phyloP scores from a whole-genome alignment of 2,797 vertebrate genomes.

The Sus cebifrons region DNA sequence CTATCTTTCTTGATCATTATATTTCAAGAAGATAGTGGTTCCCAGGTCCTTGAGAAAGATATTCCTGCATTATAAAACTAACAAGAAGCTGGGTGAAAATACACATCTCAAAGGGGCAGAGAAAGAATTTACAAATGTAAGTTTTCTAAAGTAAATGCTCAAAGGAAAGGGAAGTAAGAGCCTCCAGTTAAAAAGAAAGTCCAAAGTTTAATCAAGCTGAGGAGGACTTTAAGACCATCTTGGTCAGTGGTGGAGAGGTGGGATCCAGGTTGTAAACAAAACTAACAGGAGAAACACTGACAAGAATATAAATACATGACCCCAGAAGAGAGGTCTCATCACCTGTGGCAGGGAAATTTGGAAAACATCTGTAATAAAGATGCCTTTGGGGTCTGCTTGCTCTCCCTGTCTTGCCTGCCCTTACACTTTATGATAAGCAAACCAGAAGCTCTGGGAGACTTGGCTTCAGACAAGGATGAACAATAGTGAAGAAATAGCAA shows the following conservation, averaged over 20 bases:
- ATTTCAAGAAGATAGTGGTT: neutral
- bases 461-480: neutral
- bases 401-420: neutral
- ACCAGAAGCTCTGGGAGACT: neutral
- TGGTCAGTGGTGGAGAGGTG: neutral
- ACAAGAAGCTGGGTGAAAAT: neutral
- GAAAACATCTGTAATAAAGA: neutral
- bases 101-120: neutral
- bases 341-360: neutral
- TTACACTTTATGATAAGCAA: neutral
- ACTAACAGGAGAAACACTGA: neutral
- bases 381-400: neutral
- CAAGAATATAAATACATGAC: neutral
- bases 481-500: neutral
- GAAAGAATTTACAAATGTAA: neutral
- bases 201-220: neutral
- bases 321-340: neutral
- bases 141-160: neutral
- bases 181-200: neutral
- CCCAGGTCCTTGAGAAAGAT: neutral
- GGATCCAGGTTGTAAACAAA: neutral
- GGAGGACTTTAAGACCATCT: neutral
- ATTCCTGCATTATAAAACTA: neutral
- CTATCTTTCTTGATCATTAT: neutral
- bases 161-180: neutral